A percentile compares a stretch with the other conserved stretches of the same genome.
These are phyloP conservation scores for Eilema caniola DNA, from an alignment of 2,888 invertebrate species.

Conservation along the genomic window DNA sequence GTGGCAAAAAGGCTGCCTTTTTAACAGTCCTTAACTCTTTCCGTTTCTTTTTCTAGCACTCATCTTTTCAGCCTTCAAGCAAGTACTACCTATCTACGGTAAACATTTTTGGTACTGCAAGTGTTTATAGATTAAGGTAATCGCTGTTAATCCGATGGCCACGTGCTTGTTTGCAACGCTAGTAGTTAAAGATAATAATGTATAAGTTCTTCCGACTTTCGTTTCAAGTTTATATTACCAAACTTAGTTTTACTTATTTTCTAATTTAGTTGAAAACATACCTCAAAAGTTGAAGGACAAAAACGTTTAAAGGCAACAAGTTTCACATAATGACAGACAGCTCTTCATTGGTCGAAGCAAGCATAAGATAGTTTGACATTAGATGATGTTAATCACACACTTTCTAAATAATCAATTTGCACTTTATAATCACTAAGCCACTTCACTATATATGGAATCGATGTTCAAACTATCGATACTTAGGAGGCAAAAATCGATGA, in stretches of 20 bases:
- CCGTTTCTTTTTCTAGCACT: no score
- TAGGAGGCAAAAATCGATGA: slow-evolving; percentile 11
- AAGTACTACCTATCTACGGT: not conserved
- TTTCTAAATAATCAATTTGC: slow-evolving; percentile 1
- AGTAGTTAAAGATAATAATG: not conserved
- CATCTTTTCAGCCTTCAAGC: not conserved
- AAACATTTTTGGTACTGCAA: not conserved
- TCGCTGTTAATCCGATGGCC: not conserved
- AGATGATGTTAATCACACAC: slow-evolving; percentile 3
- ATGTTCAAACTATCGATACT: not conserved
- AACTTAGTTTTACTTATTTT: not conserved
- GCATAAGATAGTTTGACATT: slow-evolving; percentile 1
- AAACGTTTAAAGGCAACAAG: slow-evolving; percentile 55
- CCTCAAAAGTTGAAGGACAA: slow-evolving; percentile 48
- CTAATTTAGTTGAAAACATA: slow-evolving; percentile 47
- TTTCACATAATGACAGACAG: slow-evolving; percentile 74
- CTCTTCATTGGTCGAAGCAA: slow-evolving; percentile 70
- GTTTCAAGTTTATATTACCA: not conserved
- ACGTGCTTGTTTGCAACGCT: not conserved
- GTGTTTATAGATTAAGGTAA: not conserved
- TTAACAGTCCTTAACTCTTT: no score
- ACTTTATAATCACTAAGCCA: slow-evolving; percentile 29
- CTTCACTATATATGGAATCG: slow-evolving; percentile 36
- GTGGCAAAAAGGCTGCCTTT: no score
- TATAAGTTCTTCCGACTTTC: not conserved